These are phyloP conservation scores for Falco novaeseelandiae DNA, from an alignment of 2,797 vertebrate genomes.

Conservation along the genomic window DNA sequence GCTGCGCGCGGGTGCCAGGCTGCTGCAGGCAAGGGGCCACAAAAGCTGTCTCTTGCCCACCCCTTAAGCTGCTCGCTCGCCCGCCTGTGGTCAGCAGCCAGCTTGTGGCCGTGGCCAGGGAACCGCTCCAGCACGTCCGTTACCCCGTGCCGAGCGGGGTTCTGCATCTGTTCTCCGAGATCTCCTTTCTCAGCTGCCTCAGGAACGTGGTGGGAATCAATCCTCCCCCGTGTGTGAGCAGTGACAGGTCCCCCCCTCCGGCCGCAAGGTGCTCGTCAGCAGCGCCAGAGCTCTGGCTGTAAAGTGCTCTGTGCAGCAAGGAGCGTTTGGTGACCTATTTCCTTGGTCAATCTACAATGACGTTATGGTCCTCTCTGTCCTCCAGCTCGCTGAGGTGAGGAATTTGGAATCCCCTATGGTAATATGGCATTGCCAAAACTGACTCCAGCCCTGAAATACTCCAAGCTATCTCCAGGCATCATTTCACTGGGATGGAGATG, in stretches of 20 bases:
- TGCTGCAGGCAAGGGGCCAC: not conserved
- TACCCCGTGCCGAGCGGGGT: fast-evolving
- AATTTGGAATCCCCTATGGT: not conserved
- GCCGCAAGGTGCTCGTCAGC: not conserved
- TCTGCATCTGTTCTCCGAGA: not conserved
- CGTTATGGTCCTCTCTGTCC: not conserved
- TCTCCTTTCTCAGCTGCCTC: not conserved
- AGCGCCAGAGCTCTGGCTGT: fast-evolving
- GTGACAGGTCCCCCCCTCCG: not conserved
- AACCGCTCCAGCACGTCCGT: fast-evolving
- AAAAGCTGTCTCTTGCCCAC: not conserved
- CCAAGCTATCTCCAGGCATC: not conserved
- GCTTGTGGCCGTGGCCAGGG: not conserved
- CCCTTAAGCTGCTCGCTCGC: not conserved
- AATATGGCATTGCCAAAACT: not conserved
- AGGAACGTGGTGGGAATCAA: not conserved
- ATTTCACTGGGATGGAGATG: not conserved
- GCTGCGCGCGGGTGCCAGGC: fast-evolving
- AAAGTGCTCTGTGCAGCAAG: fast-evolving
- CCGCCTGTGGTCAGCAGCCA: not conserved
- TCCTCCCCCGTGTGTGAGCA: not conserved
- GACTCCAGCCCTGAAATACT: not conserved
- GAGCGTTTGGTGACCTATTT: not conserved
- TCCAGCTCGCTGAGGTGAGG: not conserved
- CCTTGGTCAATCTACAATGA: not conserved